phyloP scores from a whole-genome alignment of 2,113 vertebrate genomes.

The Sciurus niger region DNA sequence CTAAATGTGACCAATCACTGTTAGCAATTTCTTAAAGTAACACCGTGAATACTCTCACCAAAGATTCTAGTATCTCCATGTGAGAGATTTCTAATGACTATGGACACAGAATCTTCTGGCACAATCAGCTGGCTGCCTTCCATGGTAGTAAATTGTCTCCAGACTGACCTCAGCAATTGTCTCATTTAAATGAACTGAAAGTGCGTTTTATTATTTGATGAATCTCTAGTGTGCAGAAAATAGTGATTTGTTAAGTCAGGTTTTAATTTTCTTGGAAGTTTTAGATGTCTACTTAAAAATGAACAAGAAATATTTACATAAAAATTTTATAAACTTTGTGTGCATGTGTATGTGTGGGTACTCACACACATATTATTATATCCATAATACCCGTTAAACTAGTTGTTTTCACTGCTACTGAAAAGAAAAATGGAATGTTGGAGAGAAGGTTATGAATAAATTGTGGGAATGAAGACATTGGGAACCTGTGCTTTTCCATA shows the following conservation, averaged over 20 bases:
- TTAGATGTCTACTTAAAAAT: neutral
- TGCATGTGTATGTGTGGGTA: too few species aligned
- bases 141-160: neutral
- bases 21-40: neutral
- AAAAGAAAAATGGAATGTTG: neutral
- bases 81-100: slow-evolving; percentile 34
- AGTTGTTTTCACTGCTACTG: neutral
- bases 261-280: neutral
- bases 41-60: neutral
- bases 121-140: slow-evolving; percentile 14
- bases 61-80: neutral
- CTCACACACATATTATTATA: too few species aligned
- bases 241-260: neutral
- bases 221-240: neutral
- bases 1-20: slow-evolving; percentile 35
- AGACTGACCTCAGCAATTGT: neutral
- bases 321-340: neutral
- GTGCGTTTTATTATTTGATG: neutral
- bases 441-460: neutral
- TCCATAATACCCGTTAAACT: neutral
- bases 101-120: neutral
- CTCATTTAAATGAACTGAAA: slow-evolving; percentile 25
- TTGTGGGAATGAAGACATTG: neutral
- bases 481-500: neutral
- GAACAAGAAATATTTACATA: neutral